A percentile compares a stretch with the other conserved stretches of the same genome.
phyloP scores from a whole-genome alignment of 2,888 invertebrate species.

The Acleris holmiana region DNA sequence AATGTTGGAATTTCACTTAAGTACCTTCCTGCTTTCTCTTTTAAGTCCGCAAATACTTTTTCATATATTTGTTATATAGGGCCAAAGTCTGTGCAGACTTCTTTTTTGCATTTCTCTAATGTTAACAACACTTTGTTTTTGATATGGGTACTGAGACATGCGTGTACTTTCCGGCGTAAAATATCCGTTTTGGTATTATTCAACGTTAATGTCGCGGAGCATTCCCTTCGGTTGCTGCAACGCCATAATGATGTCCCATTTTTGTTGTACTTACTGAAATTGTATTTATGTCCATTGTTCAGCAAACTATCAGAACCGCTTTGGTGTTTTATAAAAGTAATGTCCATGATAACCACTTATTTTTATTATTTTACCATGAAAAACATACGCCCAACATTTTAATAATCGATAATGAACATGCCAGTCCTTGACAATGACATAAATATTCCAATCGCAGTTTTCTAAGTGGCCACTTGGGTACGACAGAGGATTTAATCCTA shows the following conservation, averaged over 20 bases:
- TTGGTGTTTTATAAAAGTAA: too few relatives aligned
- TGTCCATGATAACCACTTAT: too few relatives aligned
- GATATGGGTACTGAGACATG: background rate
- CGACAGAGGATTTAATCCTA: too few relatives aligned
- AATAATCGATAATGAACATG: background rate
- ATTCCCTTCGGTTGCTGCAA: background rate
- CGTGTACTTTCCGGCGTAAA: background rate
- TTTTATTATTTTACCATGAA: background rate
- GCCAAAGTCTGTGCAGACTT: background rate
- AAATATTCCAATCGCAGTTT: background rate
- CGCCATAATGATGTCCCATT: background rate
- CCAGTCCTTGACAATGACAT: background rate
- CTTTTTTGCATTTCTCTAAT: background rate
- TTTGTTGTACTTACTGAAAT: background rate
- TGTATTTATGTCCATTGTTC: background rate
- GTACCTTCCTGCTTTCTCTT: background rate
- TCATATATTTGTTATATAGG: background rate
- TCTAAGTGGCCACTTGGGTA: background rate
- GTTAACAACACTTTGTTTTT: background rate
- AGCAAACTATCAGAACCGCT: too few relatives aligned
- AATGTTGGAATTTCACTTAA: background rate
- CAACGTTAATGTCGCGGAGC: background rate
- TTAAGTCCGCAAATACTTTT: background rate
- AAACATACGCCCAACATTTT: background rate
- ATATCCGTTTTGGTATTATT: background rate